Evolutionary conservation across 2,797 vertebrate species (phyloP), one percentile per base, ranked within the genome.

Genomic region (Knipowitschia caucasica): DNA sequence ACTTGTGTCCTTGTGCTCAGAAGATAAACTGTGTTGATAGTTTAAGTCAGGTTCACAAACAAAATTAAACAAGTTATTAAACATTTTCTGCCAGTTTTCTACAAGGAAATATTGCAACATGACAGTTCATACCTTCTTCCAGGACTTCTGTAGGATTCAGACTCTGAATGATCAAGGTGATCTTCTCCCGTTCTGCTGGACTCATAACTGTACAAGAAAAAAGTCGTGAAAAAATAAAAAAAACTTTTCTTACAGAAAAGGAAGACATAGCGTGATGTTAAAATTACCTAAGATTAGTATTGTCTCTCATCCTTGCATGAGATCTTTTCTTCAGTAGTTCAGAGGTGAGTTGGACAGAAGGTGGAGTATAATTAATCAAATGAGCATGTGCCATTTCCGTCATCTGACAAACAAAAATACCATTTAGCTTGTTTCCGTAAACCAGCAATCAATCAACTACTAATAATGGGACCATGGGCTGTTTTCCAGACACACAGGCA

Each of bases 361-460:
- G 76, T 69, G 80, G 67, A 14, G 71, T 64, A 62, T 88, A 47
- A 27, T 82, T 49, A 0, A 84, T 78, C n/a, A 92, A 78, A 51
- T 91, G 94, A 0, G 84, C 78, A 38, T 80, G 88, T 6, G 92
- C 86, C 66, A 94, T 62, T 64, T 95, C 94, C 18, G 92, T 84
- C 92, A 95, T 91, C 95, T 98, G 83, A 79, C 53, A 3, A 53
- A 73, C 18, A 50, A 46, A n/a, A 71, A 58, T 7, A 71, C 17
- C 49, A 53, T 9, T 53, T 29, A 49, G 56, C 14, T 59, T 14
- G 68, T 59, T 53, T 67, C 53, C 18, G 31, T 62, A 54, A 65
- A 24, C 43, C 30, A 71, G 59, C 43, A 62, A 66, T 67, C 27
- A 59, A 71, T 76, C 44, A 35, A 34, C 57, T 69, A 66, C 43